Evolutionary conservation across 2,113 vertebrate genomes (phyloP).

Genomic region (Brachirus orientalis): DNA sequence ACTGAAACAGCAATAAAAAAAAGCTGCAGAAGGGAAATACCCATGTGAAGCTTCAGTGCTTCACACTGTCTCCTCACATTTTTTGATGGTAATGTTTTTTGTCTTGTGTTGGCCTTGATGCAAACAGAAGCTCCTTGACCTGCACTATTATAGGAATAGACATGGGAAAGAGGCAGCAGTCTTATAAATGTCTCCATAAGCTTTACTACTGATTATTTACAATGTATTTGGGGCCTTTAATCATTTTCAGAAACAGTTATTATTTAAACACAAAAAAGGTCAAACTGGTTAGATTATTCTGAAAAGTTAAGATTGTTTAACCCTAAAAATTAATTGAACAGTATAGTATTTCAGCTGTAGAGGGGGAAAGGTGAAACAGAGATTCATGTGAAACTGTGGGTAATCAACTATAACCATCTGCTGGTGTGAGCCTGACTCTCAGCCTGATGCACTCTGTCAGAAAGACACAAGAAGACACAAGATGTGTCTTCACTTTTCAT

Average conservation of each 20-base stretch:
- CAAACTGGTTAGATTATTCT: neutral
- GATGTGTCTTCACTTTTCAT: neutral
- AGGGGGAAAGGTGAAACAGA: too few relatives aligned
- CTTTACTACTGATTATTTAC: constrained; percentile 7
- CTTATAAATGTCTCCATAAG: neutral
- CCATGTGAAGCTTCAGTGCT: neutral
- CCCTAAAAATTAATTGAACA: too few relatives aligned
- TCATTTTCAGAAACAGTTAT: neutral
- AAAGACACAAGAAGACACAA: too few relatives aligned
- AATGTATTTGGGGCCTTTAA: neutral
- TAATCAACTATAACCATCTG: constrained; percentile 14
- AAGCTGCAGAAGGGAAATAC: neutral
- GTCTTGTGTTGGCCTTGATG: neutral
- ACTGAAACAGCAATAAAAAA: neutral
- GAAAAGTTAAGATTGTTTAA: too few relatives aligned
- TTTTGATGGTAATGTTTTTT: neutral
- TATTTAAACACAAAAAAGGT: neutral
- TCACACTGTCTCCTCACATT: neutral
- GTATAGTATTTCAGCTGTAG: too few relatives aligned
- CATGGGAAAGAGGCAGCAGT: constrained; percentile 1
- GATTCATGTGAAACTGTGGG: constrained; percentile 5
- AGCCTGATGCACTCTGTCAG: neutral
- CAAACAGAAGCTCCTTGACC: neutral
- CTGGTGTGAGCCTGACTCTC: constrained; percentile 14
- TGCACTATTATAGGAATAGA: neutral